Conservation (phyloP, 1,140 invertebrate species). For the Drosophila elegans region DNA sequence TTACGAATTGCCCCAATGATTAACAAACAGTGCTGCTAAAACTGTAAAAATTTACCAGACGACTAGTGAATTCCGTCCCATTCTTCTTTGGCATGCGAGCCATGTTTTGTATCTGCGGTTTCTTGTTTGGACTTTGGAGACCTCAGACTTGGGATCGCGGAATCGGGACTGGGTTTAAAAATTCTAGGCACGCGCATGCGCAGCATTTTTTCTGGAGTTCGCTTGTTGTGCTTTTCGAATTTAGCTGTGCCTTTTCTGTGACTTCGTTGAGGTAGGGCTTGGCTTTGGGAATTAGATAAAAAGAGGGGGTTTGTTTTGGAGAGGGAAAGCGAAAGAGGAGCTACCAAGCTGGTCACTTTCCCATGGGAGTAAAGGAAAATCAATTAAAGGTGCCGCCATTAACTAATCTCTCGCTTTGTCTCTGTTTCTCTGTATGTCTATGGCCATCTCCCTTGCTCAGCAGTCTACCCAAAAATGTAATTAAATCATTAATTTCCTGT, state of each 20-base stretch:
- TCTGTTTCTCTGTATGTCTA: neutral
- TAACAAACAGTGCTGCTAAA: neutral
- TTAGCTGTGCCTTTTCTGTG: slow-evolving; percentile 7
- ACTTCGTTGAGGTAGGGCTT: slow-evolving; percentile 50
- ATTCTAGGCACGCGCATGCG: slow-evolving; percentile 46
- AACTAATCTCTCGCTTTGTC: slow-evolving; percentile 14
- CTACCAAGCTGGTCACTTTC: slow-evolving; percentile 39
- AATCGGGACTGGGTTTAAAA: slow-evolving; percentile 16
- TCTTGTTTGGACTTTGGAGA: slow-evolving; percentile 3
- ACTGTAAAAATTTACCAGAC: slow-evolving; percentile 4
- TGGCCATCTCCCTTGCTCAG: neutral
- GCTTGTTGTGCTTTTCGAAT: slow-evolving; percentile 14
- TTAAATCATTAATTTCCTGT: slow-evolving; percentile 79
- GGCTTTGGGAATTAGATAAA: slow-evolving; percentile 17
- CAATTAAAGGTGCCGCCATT: slow-evolving; percentile 62
- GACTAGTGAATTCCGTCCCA: slow-evolving; percentile 13
- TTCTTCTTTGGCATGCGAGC: slow-evolving; percentile 31
- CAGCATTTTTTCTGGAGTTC: slow-evolving; percentile 50
- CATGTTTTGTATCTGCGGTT: slow-evolving; percentile 19
- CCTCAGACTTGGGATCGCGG: slow-evolving; percentile 11
- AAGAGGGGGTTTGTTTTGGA: neutral
- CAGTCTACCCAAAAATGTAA: slow-evolving; percentile 52
- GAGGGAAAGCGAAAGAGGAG: neutral
- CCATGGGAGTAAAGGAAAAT: slow-evolving; percentile 62
- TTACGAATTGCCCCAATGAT: neutral